Base-by-base conservation (phyloP, 2,113 vertebrate genomes). In the Panthera tigris region DNA sequence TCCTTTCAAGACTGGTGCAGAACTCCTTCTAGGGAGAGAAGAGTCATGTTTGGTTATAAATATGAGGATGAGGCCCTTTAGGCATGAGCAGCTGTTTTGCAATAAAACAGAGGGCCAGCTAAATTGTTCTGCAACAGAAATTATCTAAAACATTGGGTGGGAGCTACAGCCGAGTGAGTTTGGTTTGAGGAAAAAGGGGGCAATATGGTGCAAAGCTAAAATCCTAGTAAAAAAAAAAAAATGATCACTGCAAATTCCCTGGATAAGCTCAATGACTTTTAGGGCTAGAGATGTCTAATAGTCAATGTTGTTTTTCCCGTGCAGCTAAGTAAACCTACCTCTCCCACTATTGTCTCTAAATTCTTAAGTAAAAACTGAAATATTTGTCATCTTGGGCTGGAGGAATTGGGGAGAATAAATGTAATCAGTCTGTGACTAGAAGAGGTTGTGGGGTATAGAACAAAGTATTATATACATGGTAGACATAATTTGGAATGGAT, bases 21-120 rank as follows among this genome's bases (percentile, higher is more conserved):
- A 96, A 61, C 83, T 84, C 25, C 29, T 97, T 79, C 57, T 55
- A 71, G 76, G 74, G 90, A 84, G 50, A 88, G 45, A 95, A 71
- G 57, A 96, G 79, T 88, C 96, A n/a, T 81, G 21, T 90, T 95
- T 33, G 18, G 95, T 95, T 71, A 92, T 95, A 96, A 98, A 94
- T 93, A 78, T 41, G 29, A 94, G 71, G 66, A 94, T 96, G 55
- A 84, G 50, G 65, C 87, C 94, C 88, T 83, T 90, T 96, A 87
- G 97, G 94, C 84, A 89, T 25, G 88, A 96, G 68, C 95, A 97
- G 95, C 97, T 97, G 92, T 85, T 97, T 97, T 94, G 90, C 36
- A 48, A 94, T 95, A 79, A 97, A 94, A 97, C 78, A 97, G 71
- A 97, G 76, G 39, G 65, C 78, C 88, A 61, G 63, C 84, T 91